Conservation (phyloP, 2,888 invertebrate species). For the Trissonchulus sp. region DNA sequence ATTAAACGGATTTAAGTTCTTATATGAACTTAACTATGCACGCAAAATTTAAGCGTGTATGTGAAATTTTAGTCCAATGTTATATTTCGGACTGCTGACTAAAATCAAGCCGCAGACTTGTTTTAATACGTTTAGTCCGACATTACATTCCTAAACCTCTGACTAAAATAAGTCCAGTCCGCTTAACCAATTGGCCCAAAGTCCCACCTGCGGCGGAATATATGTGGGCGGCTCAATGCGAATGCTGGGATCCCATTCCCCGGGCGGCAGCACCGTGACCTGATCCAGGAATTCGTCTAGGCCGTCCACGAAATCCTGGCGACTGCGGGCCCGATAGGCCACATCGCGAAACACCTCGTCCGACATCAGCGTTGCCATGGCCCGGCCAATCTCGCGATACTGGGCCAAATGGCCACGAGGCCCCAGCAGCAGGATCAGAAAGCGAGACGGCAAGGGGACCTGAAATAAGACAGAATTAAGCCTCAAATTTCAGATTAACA, state of each 20-base stretch:
- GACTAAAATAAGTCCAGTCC: too few species aligned
- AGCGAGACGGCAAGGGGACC: conserved; percentile 74
- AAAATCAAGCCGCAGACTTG: too few species aligned
- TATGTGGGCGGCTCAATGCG: conserved; percentile 54
- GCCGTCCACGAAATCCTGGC: conserved; percentile 83
- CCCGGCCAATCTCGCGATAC: conserved; percentile 90
- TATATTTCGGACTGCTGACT: neutral
- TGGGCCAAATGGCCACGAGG: conserved; percentile 63
- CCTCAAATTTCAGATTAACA: neutral
- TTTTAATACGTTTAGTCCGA: too few species aligned
- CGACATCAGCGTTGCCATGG: conserved; percentile 94
- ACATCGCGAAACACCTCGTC: conserved; percentile 95
- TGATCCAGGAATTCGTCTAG: conserved; percentile 88
- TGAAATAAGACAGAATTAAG: conserved; percentile 24
- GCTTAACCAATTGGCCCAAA: neutral
- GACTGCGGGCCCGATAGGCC: conserved; percentile 81
- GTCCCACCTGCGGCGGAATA: conserved; percentile 51
- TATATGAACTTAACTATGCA: too few species aligned
- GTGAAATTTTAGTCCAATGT: neutral
- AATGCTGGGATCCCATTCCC: too few species aligned
- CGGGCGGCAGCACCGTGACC: conserved; percentile 50
- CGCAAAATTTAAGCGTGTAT: too few species aligned
- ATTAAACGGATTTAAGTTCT: too few species aligned
- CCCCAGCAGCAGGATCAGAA: conserved; percentile 84
- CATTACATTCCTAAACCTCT: too few species aligned